These are phyloP conservation scores for Hycleus cichorii DNA, from an alignment of 1,140 invertebrate genomes.

Conservation along the genomic window DNA sequence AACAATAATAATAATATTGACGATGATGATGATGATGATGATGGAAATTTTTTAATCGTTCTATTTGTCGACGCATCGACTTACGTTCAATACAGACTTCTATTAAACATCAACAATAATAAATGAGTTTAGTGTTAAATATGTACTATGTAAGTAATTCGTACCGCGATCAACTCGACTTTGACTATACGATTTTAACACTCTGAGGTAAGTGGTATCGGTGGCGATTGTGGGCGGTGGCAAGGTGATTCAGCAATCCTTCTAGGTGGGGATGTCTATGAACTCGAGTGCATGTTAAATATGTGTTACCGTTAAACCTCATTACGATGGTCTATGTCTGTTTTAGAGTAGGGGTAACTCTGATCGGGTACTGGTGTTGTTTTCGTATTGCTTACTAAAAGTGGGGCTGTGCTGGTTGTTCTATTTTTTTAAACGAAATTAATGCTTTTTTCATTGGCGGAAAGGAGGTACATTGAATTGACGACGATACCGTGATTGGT, in stretches of 20 bases:
- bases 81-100: no score
- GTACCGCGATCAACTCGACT: no score
- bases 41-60: no score
- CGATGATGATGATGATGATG: no score
- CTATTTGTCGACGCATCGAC: no score
- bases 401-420: constrained; percentile 13
- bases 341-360: constrained; percentile 24
- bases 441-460: constrained; percentile 44
- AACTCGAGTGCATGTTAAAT: constrained; percentile 44
- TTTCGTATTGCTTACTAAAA: constrained; percentile 31
- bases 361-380: constrained; percentile 30
- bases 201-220: constrained; percentile 4
- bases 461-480: constrained; percentile 33
- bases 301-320: constrained; percentile 41
- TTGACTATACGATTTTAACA: no score
- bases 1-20: no score
- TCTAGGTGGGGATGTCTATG: constrained; percentile 38
- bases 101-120: no score
- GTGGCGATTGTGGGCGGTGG: constrained; percentile 18
- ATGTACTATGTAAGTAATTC: no score
- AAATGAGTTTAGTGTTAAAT: no score
- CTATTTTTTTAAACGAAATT: constrained; percentile 44
- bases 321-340: constrained; percentile 35
- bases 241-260: constrained; percentile 24
- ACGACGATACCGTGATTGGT: constrained; percentile 32